A percentile compares a stretch with the other conserved stretches of the same genome.
Evolutionary conservation across 2,888 invertebrate species (phyloP).

Genomic region (Loripinus fragilis): DNA sequence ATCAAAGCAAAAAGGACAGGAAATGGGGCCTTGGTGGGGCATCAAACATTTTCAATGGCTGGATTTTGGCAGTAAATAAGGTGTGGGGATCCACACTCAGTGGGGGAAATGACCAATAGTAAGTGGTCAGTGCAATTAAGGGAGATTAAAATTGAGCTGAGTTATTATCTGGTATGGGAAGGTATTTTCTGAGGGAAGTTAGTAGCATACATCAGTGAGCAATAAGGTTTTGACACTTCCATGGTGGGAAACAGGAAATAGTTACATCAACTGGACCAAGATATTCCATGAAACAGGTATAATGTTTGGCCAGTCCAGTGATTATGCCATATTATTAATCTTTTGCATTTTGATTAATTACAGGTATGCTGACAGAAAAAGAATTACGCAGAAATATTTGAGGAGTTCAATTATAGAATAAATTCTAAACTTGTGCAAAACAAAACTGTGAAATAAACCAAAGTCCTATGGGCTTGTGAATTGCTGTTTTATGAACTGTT

Average conservation of each 20-base stretch:
- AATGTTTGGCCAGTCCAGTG: no score
- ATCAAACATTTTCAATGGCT: conserved; percentile 21
- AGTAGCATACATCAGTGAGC: not conserved
- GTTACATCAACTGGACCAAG: not conserved
- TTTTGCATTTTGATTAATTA: no score
- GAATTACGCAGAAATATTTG: no score
- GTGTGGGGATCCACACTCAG: conserved; percentile 7
- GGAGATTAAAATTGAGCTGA: not conserved
- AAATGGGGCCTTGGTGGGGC: conserved; percentile 20
- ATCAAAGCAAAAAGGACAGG: conserved; percentile 22
- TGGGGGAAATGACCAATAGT: not conserved
- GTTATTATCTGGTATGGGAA: not conserved
- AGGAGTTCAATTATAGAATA: no score
- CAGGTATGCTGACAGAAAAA: no score
- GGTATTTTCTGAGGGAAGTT: not conserved
- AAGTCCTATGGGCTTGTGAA: no score
- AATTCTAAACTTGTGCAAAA: no score
- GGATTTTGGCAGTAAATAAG: conserved; percentile 20
- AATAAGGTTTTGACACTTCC: not conserved
- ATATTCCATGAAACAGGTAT: no score
- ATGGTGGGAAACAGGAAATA: conserved; percentile 12
- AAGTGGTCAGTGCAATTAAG: conserved; percentile 1
- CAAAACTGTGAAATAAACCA: no score
- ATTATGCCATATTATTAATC: no score
- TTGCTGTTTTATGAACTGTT: no score